Evolutionary conservation across 2,888 invertebrate genomes (phyloP), one percentile per base, ranked within the genome.

Genomic region (Tenthredo notha): DNA sequence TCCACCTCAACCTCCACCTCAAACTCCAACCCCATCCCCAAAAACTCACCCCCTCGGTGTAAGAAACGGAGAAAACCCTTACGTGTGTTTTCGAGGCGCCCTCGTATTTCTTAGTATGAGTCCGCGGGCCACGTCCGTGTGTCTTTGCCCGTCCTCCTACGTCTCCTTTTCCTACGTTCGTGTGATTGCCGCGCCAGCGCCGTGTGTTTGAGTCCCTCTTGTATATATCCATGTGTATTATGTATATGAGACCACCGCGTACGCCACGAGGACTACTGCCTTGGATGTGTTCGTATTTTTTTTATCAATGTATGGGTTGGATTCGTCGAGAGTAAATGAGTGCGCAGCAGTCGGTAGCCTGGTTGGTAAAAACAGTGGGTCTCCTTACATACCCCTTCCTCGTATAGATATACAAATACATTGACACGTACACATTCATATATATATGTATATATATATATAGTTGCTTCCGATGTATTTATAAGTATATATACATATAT

Each of bases 21-120:
- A 87, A 86, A 86, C 78, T 78, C 61, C 80, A 10, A 37, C 75
- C 83, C 74, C 84, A 61, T 85, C 90, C 87, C 87, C 87, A n/a
- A 86, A 88, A 70, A 74, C 75, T 50, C 86, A 80, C 85, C 33
- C 37, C 61, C 54, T 29, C 40, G 78, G 86, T 88, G 90, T 92
- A 92, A 92, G 92, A 92, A 92, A 92, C 91, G 90, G 90, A 92
- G 92, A 92, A 92, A 92, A 92, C 92, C 92, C 92, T 92, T 90
- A 92, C 92, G 91, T 91, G 91, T 90, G 90, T 91, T 88, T 87
- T 87, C 72, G 83, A 83, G 85, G 47, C 58, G 40, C 85, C 86
- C 78, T 86, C 87, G 85, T 80, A 50, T 70, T 21, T 54, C 86
- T 86, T 86, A 87, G 87, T 84, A 82, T 70, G 33, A 67, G 87